A percentile compares a stretch with the other conserved stretches of the same genome.
Evolutionary conservation across 2,113 vertebrate genomes (phyloP).

Genomic region (Petrocephalus microphthalmus): DNA sequence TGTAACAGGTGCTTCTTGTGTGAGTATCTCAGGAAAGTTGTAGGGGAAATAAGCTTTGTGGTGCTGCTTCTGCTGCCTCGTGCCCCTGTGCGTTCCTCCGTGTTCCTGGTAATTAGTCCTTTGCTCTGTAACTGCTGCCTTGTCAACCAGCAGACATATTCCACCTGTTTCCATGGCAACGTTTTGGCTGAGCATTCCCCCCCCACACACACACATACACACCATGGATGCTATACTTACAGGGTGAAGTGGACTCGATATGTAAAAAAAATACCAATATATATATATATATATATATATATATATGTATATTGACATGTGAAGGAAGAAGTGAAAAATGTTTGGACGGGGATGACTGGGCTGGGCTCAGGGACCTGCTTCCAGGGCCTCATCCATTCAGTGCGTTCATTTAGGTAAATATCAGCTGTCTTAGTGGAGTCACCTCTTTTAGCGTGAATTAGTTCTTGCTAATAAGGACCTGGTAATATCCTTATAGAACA

Average conservation of each 20-base stretch:
- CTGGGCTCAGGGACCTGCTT: not conserved
- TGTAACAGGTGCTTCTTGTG: not conserved
- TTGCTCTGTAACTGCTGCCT: not conserved
- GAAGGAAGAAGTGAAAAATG: no score
- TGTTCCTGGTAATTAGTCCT: not conserved
- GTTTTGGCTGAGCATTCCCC: not conserved
- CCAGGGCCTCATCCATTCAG: not conserved
- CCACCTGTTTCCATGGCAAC: slow-evolving; percentile 8
- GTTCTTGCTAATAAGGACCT: not conserved
- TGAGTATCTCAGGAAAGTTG: not conserved
- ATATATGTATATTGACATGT: no score
- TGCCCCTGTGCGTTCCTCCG: not conserved
- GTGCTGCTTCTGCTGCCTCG: not conserved
- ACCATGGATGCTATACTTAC: not conserved
- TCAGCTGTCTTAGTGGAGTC: not conserved
- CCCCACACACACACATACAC: not conserved
- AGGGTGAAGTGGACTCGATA: not conserved
- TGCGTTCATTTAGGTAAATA: not conserved
- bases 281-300: no score
- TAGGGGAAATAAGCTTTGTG: not conserved
- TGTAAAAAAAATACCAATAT: not conserved
- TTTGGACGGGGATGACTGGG: not conserved
- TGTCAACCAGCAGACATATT: not conserved
- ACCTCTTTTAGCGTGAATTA: not conserved
- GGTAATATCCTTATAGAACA: not conserved